Base-by-base conservation (phyloP, 2,888 invertebrate species). In the Acanthosepion pharaonis region DNA sequence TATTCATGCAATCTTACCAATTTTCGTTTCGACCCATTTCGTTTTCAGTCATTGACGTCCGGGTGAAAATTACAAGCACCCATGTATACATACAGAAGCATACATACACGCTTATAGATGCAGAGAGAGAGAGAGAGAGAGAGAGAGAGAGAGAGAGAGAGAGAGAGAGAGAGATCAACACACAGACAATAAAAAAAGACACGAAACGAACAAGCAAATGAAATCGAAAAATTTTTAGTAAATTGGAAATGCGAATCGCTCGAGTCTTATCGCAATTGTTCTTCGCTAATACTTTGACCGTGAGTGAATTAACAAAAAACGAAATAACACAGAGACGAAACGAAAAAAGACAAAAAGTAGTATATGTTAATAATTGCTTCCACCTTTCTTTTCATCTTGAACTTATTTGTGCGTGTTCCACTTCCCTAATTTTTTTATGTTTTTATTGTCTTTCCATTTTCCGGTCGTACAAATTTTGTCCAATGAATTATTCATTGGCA, bases 21-120 rank as follows among this genome's bases (percentile, higher is more conserved):
- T 78, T 78, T 78, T 78, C 78, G n/a, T 33, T 78, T 78, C 78
- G n/a, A n/a, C n/a, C n/a, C n/a, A 78, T 78, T 78, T n/a, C 78
- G 78, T 78, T 33, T 78, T 15, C n/a, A 78, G 78, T 11, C 11
- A 33, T n/a, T 78, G 78, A n/a, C n/a, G 18, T n/a, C 78, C 18
- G 11, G n/a, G n/a, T n/a, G n/a, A n/a, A 33, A 78, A 78, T 78
- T n/a, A 78, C n/a, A 15, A 33, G 33, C 15, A 78, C 15, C 15
- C n/a, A 33, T 23, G 5, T 59, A 33, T 33, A 78, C n/a, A n/a
- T 15, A 64, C 23, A 64, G 64, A 23, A 23, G 11, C n/a, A 78
- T 0, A n/a, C 8, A 5, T 9, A 15, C 1, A 78, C 42, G 42
- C 42, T 42, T 42, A 42, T 42, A 2, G 3, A 42, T 42, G 42